Evolutionary conservation across 2,888 invertebrate species (phyloP).

Genomic region (Eupithecia pulchellata): DNA sequence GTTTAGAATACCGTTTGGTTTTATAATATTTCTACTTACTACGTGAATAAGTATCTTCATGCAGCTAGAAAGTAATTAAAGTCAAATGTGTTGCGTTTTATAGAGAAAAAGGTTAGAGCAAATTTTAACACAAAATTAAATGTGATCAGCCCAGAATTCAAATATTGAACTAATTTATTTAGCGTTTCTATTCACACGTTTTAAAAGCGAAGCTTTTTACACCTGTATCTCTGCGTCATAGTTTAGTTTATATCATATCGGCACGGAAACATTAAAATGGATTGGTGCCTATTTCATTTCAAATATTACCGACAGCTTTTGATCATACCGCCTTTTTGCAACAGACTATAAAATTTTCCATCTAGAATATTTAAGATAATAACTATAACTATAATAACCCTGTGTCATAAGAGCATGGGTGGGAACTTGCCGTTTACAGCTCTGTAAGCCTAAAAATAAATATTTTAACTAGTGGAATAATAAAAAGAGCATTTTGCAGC

Average conservation of each 20-base stretch:
- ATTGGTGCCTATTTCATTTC: neutral
- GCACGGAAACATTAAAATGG: neutral
- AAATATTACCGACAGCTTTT: slow-evolving; percentile 1
- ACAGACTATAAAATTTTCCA: neutral
- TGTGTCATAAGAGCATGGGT: slow-evolving; percentile 1
- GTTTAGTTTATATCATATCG: neutral
- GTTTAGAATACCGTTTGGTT: neutral
- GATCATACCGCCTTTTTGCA: slow-evolving; percentile 13
- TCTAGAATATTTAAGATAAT: slow-evolving; percentile 1
- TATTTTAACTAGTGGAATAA: neutral
- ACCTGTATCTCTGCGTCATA: neutral
- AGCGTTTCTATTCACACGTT: neutral
- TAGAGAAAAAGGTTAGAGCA: neutral
- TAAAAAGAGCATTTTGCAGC: neutral
- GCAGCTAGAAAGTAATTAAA: neutral
- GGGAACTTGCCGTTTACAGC: neutral
- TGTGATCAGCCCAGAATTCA: neutral
- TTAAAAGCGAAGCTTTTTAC: slow-evolving; percentile 14
- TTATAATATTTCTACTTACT: neutral
- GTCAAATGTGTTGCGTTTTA: neutral
- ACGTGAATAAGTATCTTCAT: neutral
- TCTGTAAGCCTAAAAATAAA: neutral
- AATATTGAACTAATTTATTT: slow-evolving; percentile 5
- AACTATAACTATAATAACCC: slow-evolving; percentile 1
- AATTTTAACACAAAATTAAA: neutral